Evolutionary conservation across 2,113 vertebrate species (phyloP).

Genomic region (Chaetodon auriga): DNA sequence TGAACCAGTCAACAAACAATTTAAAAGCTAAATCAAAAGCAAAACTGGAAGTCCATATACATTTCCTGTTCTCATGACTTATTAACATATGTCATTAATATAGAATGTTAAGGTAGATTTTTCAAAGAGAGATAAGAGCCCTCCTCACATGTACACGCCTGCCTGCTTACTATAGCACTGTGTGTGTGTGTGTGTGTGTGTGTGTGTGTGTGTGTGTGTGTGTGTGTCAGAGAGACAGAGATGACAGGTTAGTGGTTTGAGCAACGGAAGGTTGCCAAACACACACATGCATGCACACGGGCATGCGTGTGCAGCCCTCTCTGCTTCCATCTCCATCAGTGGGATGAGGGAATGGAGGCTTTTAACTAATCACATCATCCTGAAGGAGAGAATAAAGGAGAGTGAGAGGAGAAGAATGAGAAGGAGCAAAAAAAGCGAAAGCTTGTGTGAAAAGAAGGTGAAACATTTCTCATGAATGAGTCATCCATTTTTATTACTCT

Average conservation of each 20-base stretch:
- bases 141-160: neutral
- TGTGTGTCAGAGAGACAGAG: neutral
- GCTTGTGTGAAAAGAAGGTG: slow-evolving; percentile 49
- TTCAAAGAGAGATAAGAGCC: neutral
- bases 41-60: neutral
- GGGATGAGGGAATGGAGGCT: slow-evolving; percentile 55
- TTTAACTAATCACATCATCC: slow-evolving; percentile 76
- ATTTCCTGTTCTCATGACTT: neutral
- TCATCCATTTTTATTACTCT: slow-evolving; percentile 52
- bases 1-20: neutral
- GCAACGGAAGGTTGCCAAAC: slow-evolving; percentile 31
- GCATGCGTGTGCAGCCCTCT: slow-evolving; percentile 12
- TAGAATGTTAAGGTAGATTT: neutral
- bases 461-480: slow-evolving; percentile 61
- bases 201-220: slow-evolving; percentile 5
- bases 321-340: slow-evolving; percentile 45
- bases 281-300: neutral
- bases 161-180: neutral
- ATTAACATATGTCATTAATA: neutral
- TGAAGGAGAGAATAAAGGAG: slow-evolving; percentile 51
- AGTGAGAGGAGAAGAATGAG: slow-evolving; percentile 17
- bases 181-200: slow-evolving; percentile 12
- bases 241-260: slow-evolving; percentile 30
- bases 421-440: slow-evolving; percentile 16
- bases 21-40: neutral